Evolutionary conservation across 2,888 invertebrate genomes (phyloP).

Genomic region (Protonemura montana): DNA sequence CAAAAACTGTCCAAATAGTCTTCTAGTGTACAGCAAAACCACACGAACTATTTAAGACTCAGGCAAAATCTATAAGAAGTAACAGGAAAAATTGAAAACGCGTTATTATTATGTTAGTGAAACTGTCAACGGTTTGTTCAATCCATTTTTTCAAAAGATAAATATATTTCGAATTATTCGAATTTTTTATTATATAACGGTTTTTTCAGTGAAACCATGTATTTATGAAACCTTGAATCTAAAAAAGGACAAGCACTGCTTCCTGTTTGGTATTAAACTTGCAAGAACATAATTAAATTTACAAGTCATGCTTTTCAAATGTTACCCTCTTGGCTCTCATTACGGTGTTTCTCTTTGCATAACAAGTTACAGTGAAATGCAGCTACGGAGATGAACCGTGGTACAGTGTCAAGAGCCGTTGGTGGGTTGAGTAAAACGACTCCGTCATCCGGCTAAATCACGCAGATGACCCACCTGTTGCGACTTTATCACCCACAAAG

Average conservation of each 20-base stretch:
- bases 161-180: too few relatives aligned
- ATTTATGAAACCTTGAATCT: too few relatives aligned
- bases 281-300: too few relatives aligned
- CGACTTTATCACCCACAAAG: neutral
- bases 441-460: constrained; percentile 34
- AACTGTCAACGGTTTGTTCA: too few relatives aligned
- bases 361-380: neutral
- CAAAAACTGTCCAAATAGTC: constrained; percentile 14
- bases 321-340: too few relatives aligned
- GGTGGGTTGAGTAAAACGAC: neutral
- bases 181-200: too few relatives aligned
- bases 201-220: too few relatives aligned
- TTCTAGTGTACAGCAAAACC: neutral
- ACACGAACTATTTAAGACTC: neutral
- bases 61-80: neutral
- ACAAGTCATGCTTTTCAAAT: neutral
- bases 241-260: too few relatives aligned
- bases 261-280: too few relatives aligned
- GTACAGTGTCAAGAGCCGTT: too few relatives aligned
- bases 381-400: neutral
- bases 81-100: neutral
- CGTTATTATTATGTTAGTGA: neutral
- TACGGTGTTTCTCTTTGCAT: too few relatives aligned
- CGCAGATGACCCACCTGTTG: constrained; percentile 37
- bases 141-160: too few relatives aligned